phyloP scores from a whole-genome alignment of 2,888 invertebrate species.

The Cotesia congregata region DNA sequence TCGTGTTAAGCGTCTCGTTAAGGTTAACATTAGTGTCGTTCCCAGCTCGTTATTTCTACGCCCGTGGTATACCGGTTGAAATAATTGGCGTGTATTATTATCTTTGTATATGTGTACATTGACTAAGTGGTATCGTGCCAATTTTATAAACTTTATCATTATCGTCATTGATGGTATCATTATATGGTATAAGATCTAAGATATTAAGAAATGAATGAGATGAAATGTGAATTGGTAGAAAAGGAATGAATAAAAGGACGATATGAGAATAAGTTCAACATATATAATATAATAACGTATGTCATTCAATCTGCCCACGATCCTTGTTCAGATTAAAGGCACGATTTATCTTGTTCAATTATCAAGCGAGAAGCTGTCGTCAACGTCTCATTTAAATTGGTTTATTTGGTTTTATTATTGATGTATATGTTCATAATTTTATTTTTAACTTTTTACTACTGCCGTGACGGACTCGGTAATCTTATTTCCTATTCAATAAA shows the following conservation, averaged over 20 bases:
- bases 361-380: conserved; percentile 28
- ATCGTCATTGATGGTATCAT: conserved; percentile 20
- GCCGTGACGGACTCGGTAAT: neutral
- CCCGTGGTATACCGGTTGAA: conserved; percentile 33
- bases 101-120: conserved; percentile 17
- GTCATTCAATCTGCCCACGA: conserved; percentile 43
- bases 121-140: conserved; percentile 42
- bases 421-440: neutral
- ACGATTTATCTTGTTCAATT: neutral
- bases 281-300: neutral
- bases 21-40: conserved; percentile 59
- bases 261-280: neutral
- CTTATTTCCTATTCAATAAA: neutral
- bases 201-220: conserved; percentile 5
- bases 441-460: conserved; percentile 3
- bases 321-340: conserved; percentile 4
- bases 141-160: conserved; percentile 42
- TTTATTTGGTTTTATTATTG: neutral
- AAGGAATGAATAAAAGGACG: conserved; percentile 15
- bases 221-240: conserved; percentile 11
- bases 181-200: neutral
- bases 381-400: conserved; percentile 28
- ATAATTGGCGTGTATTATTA: conserved; percentile 44
- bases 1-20: conserved; percentile 53
- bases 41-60: conserved; percentile 50